phyloP scores from a whole-genome alignment of 2,888 invertebrate species.

The Agonopterix heracliana region DNA sequence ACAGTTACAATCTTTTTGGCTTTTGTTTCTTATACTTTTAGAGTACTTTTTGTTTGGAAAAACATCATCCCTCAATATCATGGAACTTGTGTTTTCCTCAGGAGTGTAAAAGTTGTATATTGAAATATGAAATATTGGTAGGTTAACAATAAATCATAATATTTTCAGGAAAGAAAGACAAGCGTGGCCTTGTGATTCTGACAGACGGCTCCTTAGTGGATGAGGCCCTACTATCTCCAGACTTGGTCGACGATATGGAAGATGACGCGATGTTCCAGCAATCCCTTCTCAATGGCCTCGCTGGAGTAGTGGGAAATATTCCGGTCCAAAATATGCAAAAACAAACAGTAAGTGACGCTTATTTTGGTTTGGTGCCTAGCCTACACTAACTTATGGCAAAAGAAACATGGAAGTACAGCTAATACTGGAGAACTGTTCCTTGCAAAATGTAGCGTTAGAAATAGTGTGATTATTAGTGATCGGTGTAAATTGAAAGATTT shows the following conservation, averaged over 20 bases:
- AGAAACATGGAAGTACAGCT: too few relatives aligned
- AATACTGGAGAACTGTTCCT: too few relatives aligned
- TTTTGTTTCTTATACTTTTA: too few relatives aligned
- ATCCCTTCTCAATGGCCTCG: slow-evolving; percentile 78
- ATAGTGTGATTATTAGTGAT: too few relatives aligned
- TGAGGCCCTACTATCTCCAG: slow-evolving; percentile 71
- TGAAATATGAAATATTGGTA: background rate
- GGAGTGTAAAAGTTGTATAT: too few relatives aligned
- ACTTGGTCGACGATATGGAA: slow-evolving; percentile 38
- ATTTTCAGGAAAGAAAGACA: slow-evolving; percentile 71
- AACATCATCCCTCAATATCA: too few relatives aligned
- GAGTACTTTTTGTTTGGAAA: too few relatives aligned
- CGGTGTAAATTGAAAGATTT: too few relatives aligned
- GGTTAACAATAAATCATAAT: background rate
- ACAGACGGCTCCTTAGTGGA: slow-evolving; percentile 82
- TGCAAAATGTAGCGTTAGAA: too few relatives aligned
- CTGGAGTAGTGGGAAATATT: slow-evolving; percentile 81
- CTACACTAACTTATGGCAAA: too few relatives aligned
- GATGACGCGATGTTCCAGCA: slow-evolving; percentile 67
- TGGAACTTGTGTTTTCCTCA: background rate
- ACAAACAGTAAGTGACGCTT: slow-evolving; percentile 61
- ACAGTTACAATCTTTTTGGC: too few relatives aligned
- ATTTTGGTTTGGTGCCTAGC: background rate
- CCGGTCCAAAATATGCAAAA: slow-evolving; percentile 79
- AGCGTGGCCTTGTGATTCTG: slow-evolving; percentile 80